Conservation (phyloP, 2,888 invertebrate species). For the Brachyopa scutellaris region DNA sequence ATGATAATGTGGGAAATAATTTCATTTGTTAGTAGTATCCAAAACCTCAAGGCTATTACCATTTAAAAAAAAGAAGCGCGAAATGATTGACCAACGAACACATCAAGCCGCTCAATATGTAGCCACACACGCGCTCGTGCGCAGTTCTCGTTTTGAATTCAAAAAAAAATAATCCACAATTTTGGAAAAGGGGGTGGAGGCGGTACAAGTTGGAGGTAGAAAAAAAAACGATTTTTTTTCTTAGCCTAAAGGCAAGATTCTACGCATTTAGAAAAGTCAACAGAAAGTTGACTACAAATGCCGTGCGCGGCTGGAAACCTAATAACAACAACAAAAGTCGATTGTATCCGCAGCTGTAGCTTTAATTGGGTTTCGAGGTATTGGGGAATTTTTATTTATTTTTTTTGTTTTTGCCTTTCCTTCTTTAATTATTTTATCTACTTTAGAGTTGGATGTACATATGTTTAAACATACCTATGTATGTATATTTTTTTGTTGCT, state of each 20-base stretch:
- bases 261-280: slow-evolving; percentile 63
- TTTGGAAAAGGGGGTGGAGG: not conserved
- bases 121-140: slow-evolving; percentile 18
- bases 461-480: too few relatives aligned
- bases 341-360: slow-evolving; percentile 48
- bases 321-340: slow-evolving; percentile 13
- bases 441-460: not conserved
- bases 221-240: not conserved
- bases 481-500: not conserved
- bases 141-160: slow-evolving; percentile 11
- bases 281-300: slow-evolving; percentile 33
- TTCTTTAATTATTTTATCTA: slow-evolving; percentile 11
- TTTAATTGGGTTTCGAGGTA: slow-evolving; percentile 60
- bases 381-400: slow-evolving; percentile 17
- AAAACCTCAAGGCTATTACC: slow-evolving; percentile 44
- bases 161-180: not conserved
- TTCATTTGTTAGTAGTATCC: slow-evolving; percentile 11
- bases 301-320: not conserved
- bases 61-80: not conserved
- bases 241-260: slow-evolving; percentile 24
- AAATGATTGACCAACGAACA: slow-evolving; percentile 34
- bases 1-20: slow-evolving; percentile 25
- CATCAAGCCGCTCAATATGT: slow-evolving; percentile 11
- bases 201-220: not conserved
- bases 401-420: not conserved